phyloP scores from a whole-genome alignment of 1,140 invertebrate genomes.

The Odontomachus brunneus region DNA sequence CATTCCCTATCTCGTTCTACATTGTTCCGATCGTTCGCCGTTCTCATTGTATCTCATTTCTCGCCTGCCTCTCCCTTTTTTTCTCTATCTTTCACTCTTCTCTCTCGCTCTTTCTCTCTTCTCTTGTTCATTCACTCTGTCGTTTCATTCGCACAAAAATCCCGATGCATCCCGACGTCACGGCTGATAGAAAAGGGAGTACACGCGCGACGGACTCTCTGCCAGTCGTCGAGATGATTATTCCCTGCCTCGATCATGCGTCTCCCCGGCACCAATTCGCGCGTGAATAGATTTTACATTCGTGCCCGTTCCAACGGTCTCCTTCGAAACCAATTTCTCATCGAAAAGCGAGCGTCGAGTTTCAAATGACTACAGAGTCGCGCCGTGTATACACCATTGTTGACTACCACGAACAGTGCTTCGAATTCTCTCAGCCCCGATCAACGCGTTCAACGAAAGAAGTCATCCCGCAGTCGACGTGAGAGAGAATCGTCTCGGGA shows the following conservation, averaged over 20 bases:
- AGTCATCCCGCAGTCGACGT: background rate
- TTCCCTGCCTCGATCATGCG: constrained; percentile 28
- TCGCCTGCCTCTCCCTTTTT: background rate
- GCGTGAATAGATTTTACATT: constrained; percentile 23
- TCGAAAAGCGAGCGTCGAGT: constrained; percentile 14
- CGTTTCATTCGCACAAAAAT: constrained; percentile 46
- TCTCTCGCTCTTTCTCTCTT: constrained; percentile 4
- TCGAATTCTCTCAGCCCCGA: background rate
- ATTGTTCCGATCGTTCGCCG: constrained; percentile 53
- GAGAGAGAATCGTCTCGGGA: background rate
- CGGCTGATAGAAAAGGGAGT: constrained; percentile 31
- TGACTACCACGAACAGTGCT: background rate
- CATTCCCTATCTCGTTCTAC: constrained; percentile 63
- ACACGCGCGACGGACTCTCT: constrained; percentile 8
- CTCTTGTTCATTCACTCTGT: background rate
- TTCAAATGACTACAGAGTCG: background rate
- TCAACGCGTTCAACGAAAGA: background rate
- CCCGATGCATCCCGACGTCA: constrained; percentile 29
- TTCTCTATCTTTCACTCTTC: background rate
- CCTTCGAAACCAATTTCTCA: constrained; percentile 25
- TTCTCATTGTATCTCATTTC: constrained; percentile 47
- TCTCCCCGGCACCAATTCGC: constrained; percentile 14
- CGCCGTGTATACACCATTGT: background rate
- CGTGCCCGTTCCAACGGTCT: background rate
- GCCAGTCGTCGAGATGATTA: constrained; percentile 39